Conservation (phyloP, 1,140 invertebrate species). For the Scylla paramamosain region DNA sequence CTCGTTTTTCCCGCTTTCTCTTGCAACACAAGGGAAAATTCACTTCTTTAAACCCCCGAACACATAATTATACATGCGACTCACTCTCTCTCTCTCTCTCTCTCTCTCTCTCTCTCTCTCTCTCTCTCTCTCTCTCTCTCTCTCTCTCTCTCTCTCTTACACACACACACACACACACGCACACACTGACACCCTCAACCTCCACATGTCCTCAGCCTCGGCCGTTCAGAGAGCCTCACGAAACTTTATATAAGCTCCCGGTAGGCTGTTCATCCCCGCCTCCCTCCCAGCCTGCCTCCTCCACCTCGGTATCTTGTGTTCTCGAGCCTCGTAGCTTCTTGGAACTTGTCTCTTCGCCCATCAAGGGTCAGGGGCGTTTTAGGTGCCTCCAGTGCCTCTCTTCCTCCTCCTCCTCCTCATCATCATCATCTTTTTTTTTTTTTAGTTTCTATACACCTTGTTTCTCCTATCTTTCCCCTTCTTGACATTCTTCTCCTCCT, state of each 20-base stretch:
- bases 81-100: background rate
- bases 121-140: conserved; percentile 1
- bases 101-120: background rate
- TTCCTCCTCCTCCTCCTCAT: too few relatives aligned
- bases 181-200: background rate
- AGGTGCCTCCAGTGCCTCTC: background rate
- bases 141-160: background rate
- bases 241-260: background rate
- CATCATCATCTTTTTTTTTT: too few relatives aligned
- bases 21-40: background rate
- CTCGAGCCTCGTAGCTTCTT: background rate
- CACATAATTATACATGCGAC: background rate
- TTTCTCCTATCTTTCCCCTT: too few relatives aligned
- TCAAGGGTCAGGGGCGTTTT: background rate
- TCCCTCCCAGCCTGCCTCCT: background rate
- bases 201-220: background rate
- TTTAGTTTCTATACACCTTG: too few relatives aligned
- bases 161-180: background rate
- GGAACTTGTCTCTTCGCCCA: background rate
- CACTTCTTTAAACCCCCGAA: background rate
- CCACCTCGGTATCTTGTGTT: background rate
- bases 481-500: too few relatives aligned
- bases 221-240: background rate
- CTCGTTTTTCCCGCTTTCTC: background rate
- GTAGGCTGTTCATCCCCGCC: background rate